These are phyloP conservation scores for Myotis myotis DNA, from an alignment of 2,797 vertebrate genomes.

Conservation along the genomic window DNA sequence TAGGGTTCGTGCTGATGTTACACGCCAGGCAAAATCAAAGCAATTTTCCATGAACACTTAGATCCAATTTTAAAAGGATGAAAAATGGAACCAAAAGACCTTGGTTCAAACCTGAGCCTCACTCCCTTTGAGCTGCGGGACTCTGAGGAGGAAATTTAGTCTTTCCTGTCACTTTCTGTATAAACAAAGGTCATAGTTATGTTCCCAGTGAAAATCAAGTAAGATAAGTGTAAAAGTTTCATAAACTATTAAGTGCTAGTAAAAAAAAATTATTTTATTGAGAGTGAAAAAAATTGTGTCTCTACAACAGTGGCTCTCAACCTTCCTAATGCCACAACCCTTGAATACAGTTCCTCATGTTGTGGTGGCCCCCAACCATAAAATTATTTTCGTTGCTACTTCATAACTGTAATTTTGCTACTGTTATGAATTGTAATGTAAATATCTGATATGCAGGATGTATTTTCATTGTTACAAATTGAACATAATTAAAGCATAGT, in stretches of 20 bases:
- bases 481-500: too few species aligned
- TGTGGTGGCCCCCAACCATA: too few species aligned
- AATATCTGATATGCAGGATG: too few species aligned
- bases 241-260: not conserved
- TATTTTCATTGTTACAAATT: too few species aligned
- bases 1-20: not conserved
- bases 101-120: not conserved
- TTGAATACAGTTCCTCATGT: too few species aligned
- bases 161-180: not conserved
- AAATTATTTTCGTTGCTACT: too few species aligned
- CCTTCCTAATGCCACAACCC: too few species aligned
- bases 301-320: not conserved
- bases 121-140: not conserved
- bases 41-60: not conserved
- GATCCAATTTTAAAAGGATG: not conserved
- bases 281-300: not conserved
- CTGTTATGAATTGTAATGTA: too few species aligned
- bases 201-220: not conserved
- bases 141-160: not conserved
- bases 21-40: not conserved
- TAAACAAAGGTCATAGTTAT: not conserved
- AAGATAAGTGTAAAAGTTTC: not conserved
- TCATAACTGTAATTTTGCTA: too few species aligned
- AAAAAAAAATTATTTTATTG: not conserved
- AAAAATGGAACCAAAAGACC: not conserved